These are phyloP conservation scores for Apostichopus parvimensis DNA, from an alignment of 35 echinoderm and acorn worm species.

Conservation along the genomic window DNA sequence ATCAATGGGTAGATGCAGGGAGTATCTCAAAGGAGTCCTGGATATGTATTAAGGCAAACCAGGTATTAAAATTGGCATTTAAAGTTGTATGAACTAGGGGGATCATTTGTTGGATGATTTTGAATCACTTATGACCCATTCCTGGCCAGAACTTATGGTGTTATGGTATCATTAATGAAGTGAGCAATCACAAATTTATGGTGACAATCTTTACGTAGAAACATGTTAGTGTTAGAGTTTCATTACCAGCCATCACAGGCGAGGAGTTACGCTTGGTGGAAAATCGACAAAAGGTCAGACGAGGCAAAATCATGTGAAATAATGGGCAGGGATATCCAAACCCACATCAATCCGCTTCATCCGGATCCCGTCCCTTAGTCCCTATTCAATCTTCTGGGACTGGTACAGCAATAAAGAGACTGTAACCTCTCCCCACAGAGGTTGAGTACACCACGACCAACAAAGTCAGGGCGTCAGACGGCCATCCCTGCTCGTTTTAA, in stretches of 20 bases:
- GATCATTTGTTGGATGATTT: too few species aligned
- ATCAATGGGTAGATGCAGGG: neutral
- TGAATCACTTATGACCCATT: too few species aligned
- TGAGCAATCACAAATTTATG: too few species aligned
- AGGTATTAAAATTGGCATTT: too few species aligned
- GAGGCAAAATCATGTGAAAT: neutral
- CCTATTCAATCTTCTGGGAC: neutral
- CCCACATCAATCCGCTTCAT: neutral
- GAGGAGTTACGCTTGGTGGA: too few species aligned
- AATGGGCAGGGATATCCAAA: neutral
- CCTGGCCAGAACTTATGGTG: too few species aligned
- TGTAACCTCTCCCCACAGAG: too few species aligned
- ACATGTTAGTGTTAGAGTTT: too few species aligned
- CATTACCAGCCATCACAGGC: too few species aligned
- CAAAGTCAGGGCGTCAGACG: neutral
- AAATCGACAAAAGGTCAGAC: neutral
- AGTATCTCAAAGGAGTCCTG: neutral
- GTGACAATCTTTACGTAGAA: too few species aligned
- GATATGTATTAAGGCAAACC: neutral
- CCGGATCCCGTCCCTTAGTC: neutral
- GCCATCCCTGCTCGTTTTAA: constrained; percentile 9
- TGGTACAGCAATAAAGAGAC: neutral
- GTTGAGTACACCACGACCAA: neutral
- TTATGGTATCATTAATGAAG: too few species aligned
- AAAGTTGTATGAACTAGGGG: too few species aligned